A percentile compares a stretch with the other conserved stretches of the same genome.
These are phyloP conservation scores for Calameuta pallipes DNA, from an alignment of 2,888 invertebrate species.

Conservation along the genomic window DNA sequence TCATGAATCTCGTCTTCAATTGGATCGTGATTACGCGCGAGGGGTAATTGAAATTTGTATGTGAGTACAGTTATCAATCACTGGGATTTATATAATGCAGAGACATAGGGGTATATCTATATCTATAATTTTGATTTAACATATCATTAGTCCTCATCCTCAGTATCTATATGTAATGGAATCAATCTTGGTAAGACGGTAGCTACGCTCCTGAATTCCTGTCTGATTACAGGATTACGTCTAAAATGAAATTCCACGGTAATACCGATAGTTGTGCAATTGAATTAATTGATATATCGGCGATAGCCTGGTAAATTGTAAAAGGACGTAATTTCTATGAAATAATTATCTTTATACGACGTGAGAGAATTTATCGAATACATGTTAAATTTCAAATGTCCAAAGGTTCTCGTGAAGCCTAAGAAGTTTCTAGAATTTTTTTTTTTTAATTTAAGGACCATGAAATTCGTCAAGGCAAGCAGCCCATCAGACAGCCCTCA, in stretches of 20 bases:
- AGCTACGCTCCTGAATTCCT: neutral
- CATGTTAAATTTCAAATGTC: neutral
- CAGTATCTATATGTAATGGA: neutral
- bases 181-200: neutral
- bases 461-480: neutral
- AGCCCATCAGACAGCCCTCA: neutral
- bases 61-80: neutral
- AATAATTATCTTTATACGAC: neutral
- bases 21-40: neutral
- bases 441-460: neutral
- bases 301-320: neutral
- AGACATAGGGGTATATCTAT: neutral
- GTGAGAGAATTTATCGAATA: neutral
- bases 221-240: neutral
- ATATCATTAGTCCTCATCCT: too few relatives aligned
- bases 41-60: neutral
- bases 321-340: neutral
- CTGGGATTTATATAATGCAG: neutral
- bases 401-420: neutral
- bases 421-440: neutral
- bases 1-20: neutral
- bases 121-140: too few relatives aligned
- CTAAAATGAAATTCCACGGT: neutral
- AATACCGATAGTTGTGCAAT: neutral
- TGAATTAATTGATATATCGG: neutral